Evolutionary conservation across 1,140 invertebrate genomes (phyloP), one percentile per base, ranked within the genome.

Genomic region (Cydia splendana): DNA sequence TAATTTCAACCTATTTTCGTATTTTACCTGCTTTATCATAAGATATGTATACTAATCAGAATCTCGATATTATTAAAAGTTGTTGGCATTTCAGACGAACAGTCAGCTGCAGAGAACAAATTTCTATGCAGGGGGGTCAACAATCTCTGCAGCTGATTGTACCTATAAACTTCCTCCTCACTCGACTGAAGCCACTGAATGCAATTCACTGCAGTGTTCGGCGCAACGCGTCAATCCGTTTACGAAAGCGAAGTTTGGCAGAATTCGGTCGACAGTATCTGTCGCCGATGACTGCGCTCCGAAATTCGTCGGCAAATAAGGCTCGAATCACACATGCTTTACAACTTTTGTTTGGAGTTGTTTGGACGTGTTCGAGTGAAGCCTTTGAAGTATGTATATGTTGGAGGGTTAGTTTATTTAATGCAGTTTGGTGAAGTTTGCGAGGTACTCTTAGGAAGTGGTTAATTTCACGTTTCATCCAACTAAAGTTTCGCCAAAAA

Each of bases 181-280:
- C 20, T 62, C 57, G 6, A 18, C 9, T 24, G 20, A 62, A 62
- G 57, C 57, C 57, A 62, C 57, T 62, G 57, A 62, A 24, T 62
- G 57, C 57, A 24, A 62, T 62, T 62, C 57, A 24, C 57, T 24
- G 57, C 57, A 62, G 57, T 28, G 2, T 38, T 42, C 38, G 38
- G 30, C 6, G 67, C 67, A 69, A 6, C n/a, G 67, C 67, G 67
- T 71, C 67, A 71, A 71, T 71, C 30, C 67, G n/a, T 71, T 71
- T 42, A 71, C 67, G 34, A 45, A 18, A 34, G 67, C 9, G 34
- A 13, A 69, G 67, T 71, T 71, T 38, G 67, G 67, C 30, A 34
- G 30, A 42, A 18, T 71, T 71, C n/a, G 24, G 67, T 18, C 67
- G 67, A 18, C 67, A 38, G 67, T 10, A 15, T 4, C 30, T 18